A percentile compares a stretch with the other conserved stretches of the same genome.
Conservation (phyloP, 2,797 vertebrate genomes). For the Tamandua tetradactyla region DNA sequence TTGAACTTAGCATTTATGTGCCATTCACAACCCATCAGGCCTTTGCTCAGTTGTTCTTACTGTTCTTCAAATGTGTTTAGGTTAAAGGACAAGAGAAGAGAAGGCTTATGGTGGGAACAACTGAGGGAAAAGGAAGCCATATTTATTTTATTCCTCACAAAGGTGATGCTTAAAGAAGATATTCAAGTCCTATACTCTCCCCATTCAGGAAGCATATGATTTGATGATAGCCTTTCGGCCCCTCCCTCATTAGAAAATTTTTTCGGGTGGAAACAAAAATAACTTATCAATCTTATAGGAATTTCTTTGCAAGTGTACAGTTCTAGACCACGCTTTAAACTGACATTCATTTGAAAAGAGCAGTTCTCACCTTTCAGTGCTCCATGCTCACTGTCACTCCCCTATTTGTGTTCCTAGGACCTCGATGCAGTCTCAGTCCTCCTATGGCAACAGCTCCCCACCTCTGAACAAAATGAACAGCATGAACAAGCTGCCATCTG, state of each 20-base stretch:
- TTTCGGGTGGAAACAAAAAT: not conserved
- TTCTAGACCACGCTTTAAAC: not conserved
- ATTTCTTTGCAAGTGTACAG: not conserved
- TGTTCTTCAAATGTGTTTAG: constrained; percentile 20
- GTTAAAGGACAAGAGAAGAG: not conserved
- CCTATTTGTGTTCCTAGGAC: constrained; percentile 87
- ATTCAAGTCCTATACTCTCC: not conserved
- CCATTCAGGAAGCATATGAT: not conserved
- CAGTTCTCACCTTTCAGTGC: not conserved
- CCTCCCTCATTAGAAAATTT: not conserved
- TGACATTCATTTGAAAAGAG: not conserved
- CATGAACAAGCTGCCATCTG: constrained; percentile 98
- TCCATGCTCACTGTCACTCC: not conserved
- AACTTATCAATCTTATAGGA: not conserved
- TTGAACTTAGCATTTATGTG: constrained; percentile 45
- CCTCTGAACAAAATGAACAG: constrained; percentile 93
- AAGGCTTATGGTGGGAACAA: not conserved
- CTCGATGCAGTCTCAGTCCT: constrained; percentile 92
- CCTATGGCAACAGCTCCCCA: constrained; percentile 93
- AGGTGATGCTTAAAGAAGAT: not conserved
- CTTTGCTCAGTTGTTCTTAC: not conserved
- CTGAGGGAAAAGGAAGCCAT: not conserved
- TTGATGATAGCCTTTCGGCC: not conserved
- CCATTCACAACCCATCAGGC: constrained; percentile 37
- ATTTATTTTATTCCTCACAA: not conserved